Conservation (phyloP, 2,797 vertebrate species). For the Okamejei kenojei region DNA sequence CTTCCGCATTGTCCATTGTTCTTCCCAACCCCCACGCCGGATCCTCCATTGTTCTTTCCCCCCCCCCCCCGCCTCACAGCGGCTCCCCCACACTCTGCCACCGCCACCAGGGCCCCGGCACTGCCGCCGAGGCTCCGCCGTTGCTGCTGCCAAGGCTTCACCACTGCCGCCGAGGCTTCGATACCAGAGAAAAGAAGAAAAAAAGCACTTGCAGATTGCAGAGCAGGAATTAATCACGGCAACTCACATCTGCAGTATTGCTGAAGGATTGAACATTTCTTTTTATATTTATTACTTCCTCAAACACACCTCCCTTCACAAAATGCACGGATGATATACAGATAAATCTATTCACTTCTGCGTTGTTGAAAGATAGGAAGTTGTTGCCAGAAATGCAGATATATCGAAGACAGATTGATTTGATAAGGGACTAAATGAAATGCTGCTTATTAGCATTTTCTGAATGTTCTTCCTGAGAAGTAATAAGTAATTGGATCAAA, state of each 20-base stretch:
- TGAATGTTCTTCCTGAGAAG: not conserved
- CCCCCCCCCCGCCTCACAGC: too few species aligned
- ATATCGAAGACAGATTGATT: not conserved
- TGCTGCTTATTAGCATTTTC: not conserved
- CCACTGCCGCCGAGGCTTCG: too few species aligned
- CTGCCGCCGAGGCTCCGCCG: too few species aligned
- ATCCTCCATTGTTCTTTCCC: too few species aligned
- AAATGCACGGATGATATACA: not conserved
- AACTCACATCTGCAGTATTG: not conserved
- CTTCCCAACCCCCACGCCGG: too few species aligned
- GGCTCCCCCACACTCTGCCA: too few species aligned
- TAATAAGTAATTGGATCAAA: not conserved
- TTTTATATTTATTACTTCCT: not conserved
- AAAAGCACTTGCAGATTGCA: not conserved
- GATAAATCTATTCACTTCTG: not conserved
- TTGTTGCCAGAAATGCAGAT: not conserved
- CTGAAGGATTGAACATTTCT: not conserved
- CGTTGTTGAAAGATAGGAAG: not conserved
- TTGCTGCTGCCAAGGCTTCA: too few species aligned
- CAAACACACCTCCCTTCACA: not conserved
- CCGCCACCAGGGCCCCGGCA: too few species aligned
- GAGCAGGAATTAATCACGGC: not conserved
- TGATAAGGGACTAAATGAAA: slow-evolving; percentile 10
- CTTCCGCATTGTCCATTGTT: too few species aligned
- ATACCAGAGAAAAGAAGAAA: not conserved